Evolutionary conservation across 2,113 vertebrate genomes (phyloP).

Genomic region (Nycticebus coucang): DNA sequence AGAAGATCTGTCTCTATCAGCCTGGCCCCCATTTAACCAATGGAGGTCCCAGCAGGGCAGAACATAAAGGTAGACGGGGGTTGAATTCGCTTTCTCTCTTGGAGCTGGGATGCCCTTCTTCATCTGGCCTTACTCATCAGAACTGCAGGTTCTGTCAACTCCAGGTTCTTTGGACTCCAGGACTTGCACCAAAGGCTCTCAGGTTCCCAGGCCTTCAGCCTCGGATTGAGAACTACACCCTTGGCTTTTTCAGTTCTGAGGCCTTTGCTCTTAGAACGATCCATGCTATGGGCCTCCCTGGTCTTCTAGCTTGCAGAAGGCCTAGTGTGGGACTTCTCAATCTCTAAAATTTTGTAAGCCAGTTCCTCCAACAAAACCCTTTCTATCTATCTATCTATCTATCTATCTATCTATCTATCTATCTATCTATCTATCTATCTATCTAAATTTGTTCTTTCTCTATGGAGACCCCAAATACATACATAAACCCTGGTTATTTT

Average conservation of each 20-base stretch:
- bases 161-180: background rate
- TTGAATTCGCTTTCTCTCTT: background rate
- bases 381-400: too few species aligned
- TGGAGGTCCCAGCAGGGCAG: too few species aligned
- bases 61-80: background rate
- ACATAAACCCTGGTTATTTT: too few species aligned
- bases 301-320: background rate
- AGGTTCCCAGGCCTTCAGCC: background rate
- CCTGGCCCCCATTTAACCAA: too few species aligned
- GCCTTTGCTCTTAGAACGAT: background rate
- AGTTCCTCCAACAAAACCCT: background rate
- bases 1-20: too few species aligned
- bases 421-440: too few species aligned
- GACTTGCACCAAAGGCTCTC: background rate
- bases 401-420: too few species aligned
- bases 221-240: background rate
- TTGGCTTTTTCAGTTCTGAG: background rate
- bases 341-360: background rate
- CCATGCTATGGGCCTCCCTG: background rate
- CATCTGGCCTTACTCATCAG: background rate
- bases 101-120: background rate
- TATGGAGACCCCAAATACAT: too few species aligned
- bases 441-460: too few species aligned
- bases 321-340: background rate
- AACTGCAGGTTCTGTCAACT: background rate